Percentiles rank a stretch among this genome's conserved stretches.
Conservation (phyloP, 2,888 invertebrate species). For the Lydus trimaculatus region DNA sequence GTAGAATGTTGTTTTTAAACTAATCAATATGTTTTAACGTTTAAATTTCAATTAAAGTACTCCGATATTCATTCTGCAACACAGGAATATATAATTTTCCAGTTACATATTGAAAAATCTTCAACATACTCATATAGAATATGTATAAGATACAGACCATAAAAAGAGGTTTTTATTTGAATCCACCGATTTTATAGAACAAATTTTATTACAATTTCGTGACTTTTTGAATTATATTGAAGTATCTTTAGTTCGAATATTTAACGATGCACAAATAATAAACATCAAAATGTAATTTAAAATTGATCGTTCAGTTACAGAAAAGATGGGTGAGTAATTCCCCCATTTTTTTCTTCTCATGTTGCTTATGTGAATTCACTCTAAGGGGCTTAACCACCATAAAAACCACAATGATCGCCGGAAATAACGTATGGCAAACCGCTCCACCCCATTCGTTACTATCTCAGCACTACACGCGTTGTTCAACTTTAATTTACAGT, state of each 20-base stretch:
- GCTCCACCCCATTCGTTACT: conserved; percentile 42
- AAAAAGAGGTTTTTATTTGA: conserved; percentile 42
- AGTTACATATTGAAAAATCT: conserved; percentile 27
- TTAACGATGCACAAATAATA: conserved; percentile 8
- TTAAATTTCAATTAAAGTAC: not conserved
- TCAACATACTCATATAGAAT: conserved; percentile 42
- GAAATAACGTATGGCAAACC: conserved; percentile 42
- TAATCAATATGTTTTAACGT: conserved; percentile 17
- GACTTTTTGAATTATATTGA: conserved; percentile 28
- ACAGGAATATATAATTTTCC: not conserved
- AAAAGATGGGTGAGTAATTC: not conserved
- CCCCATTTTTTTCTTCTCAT: conserved; percentile 2
- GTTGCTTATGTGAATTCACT: conserved; percentile 31
- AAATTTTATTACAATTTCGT: conserved; percentile 44
- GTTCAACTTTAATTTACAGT: conserved; percentile 44
- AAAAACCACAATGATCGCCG: conserved; percentile 47
- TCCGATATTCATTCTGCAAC: not conserved
- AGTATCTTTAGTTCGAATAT: conserved; percentile 16
- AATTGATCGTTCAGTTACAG: not conserved
- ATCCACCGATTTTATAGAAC: conserved; percentile 42
- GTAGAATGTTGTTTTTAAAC: conserved; percentile 16
- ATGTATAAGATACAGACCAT: conserved; percentile 42
- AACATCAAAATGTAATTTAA: not conserved
- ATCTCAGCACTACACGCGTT: conserved; percentile 37
- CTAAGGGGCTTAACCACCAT: conserved; percentile 42